phyloP scores from a whole-genome alignment of 2,888 invertebrate genomes.

The Laspeyria flexula region DNA sequence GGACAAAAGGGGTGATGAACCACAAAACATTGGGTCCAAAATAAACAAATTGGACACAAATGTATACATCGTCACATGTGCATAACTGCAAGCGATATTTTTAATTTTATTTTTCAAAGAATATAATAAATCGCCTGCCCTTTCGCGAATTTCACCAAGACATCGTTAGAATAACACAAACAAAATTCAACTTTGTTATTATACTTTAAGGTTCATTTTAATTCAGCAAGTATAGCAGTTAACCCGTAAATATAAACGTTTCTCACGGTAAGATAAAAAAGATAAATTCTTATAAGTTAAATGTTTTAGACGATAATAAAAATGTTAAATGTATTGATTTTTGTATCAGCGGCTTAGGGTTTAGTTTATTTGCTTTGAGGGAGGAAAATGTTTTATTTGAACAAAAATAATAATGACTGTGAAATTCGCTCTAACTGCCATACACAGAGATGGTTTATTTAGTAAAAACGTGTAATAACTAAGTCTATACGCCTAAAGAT shows the following conservation, averaged over 20 bases:
- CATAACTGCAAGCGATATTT: conserved; percentile 10
- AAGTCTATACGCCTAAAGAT: no score
- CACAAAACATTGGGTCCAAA: no score
- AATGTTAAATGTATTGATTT: conserved; percentile 10
- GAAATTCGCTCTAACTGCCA: no score
- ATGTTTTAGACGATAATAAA: conserved; percentile 10
- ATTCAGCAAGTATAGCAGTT: neutral
- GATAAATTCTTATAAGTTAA: conserved; percentile 9
- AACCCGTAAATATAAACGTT: conserved; percentile 3
- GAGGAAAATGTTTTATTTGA: neutral
- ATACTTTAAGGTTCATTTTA: neutral
- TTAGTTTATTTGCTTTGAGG: neutral
- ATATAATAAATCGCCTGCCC: conserved; percentile 11
- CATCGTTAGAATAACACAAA: neutral
- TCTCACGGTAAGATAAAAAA: conserved; percentile 12
- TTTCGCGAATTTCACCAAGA: conserved; percentile 9
- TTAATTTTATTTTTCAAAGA: conserved; percentile 13
- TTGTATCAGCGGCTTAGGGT: conserved; percentile 1
- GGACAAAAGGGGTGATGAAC: no score
- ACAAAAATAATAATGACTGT: no score
- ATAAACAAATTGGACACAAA: no score
- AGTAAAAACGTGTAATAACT: no score
- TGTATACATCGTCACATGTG: conserved; percentile 1
- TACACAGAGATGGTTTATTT: no score
- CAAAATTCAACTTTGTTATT: neutral